Evolutionary conservation across 2,797 vertebrate genomes (phyloP).

Genomic region (Platyrinchus mystaceus): DNA sequence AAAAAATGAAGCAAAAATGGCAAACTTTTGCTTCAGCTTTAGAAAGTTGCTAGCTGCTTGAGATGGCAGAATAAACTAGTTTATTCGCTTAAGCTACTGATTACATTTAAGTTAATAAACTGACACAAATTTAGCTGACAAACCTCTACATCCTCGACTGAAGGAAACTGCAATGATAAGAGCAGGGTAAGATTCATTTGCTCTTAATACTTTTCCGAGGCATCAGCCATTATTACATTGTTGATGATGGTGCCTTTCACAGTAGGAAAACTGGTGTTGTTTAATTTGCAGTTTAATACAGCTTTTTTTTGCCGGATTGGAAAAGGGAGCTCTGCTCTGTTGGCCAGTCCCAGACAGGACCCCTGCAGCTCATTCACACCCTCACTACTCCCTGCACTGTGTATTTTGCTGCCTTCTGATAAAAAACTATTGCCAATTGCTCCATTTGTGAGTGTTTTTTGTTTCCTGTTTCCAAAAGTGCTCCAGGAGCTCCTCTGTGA

Average conservation of each 20-base stretch:
- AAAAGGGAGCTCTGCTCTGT: not conserved
- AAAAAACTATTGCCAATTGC: rapidly evolving
- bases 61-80: not conserved
- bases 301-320: not conserved
- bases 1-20: not conserved
- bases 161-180: not conserved
- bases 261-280: not conserved
- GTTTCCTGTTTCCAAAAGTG: not conserved
- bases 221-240: not conserved
- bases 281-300: not conserved
- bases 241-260: not conserved
- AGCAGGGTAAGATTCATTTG: not conserved
- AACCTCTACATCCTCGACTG: not conserved
- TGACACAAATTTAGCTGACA: not conserved
- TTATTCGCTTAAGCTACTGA: not conserved
- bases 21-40: not conserved
- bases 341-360: not conserved
- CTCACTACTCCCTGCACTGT: not conserved
- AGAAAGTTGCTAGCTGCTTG: not conserved
- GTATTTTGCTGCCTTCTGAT: not conserved
- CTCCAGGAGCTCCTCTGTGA: not conserved
- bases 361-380: not conserved
- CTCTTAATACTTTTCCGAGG: not conserved
- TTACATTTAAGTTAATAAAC: not conserved
- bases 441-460: not conserved